Conservation (phyloP, 2,113 vertebrate species). For the Cervus canadensis region DNA sequence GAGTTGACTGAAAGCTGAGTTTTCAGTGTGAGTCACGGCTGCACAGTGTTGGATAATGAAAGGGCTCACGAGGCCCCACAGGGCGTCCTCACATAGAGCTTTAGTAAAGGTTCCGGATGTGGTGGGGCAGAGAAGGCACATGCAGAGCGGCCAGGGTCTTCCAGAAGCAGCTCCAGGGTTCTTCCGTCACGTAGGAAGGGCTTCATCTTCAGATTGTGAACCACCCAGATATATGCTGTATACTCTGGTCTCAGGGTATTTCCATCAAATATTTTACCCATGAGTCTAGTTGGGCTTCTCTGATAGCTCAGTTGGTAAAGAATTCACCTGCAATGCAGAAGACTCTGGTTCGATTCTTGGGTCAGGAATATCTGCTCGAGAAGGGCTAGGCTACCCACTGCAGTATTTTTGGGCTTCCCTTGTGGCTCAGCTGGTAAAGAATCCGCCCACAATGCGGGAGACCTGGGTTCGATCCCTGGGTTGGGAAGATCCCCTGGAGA, state of each 20-base stretch:
- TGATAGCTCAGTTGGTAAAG: neutral
- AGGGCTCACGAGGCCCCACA: neutral
- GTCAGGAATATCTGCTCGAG: neutral
- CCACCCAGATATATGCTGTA: neutral
- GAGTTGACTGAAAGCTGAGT: neutral
- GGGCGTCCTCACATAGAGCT: neutral
- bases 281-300: neutral
- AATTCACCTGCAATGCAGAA: neutral
- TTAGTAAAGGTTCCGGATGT: neutral
- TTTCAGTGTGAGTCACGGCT: neutral
- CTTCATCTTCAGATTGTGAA: neutral
- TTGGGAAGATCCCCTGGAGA: neutral
- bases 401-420: neutral
- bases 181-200: neutral
- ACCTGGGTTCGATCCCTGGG: neutral
- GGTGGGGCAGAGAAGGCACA: neutral
- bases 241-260: neutral
- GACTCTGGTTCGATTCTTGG: neutral
- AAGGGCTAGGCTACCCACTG: neutral
- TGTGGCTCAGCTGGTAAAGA: neutral
- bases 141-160: neutral
- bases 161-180: neutral
- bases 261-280: neutral
- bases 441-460: fast-evolving
- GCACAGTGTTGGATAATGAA: neutral